Base-by-base conservation (phyloP, 2,888 invertebrate genomes). In the Thecocarcelia acutangulata region DNA sequence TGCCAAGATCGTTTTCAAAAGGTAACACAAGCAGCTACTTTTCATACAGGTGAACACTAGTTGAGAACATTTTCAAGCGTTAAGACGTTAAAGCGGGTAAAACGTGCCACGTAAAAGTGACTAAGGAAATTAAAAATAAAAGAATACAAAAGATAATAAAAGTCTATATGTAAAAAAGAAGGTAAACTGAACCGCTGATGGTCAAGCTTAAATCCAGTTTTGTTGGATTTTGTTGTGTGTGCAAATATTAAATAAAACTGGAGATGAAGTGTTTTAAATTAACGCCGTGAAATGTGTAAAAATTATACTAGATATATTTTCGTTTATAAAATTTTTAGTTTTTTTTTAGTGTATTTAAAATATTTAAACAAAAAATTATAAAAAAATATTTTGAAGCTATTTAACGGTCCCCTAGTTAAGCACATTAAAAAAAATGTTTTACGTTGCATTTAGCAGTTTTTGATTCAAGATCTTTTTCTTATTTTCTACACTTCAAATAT, bases 191-290 rank as follows among this genome's bases (percentile, higher is more conserved):
- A 56, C n/a, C 33, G 46, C 11, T 84, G 80, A 77, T 77, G 85
- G 85, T 84, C 84, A 85, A 84, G 74, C 85, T 68, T 81, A 83
- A 82, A 88, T 89, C 89, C 88, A 88, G 88, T 88, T 88, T 89
- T 85, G 33, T 59, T 48, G 17, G 58, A 11, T 77, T 52, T 73
- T 63, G 52, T 70, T 70, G 46, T 73, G 46, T 80, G 80, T 83
- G 84, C 83, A 83, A 80, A 83, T 76, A 83, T 66, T 63, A 13
- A 56, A 64, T 58, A 68, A 37, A 76, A 80, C 6, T 56, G 13
- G 46, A 33, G 21, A 70, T 52, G 17, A 75, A 59, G 50, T 70
- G 56, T 46, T 44, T 19, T 19, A 17, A 44, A 9, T 59, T 59
- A 52, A 48, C 15, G 33, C 44, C 21, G n/a, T 13, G 1, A 37